Percentiles rank a stretch among this genome's conserved stretches.
These are phyloP conservation scores for Melolontha melolontha DNA, from an alignment of 2,888 invertebrate species.

Conservation along the genomic window DNA sequence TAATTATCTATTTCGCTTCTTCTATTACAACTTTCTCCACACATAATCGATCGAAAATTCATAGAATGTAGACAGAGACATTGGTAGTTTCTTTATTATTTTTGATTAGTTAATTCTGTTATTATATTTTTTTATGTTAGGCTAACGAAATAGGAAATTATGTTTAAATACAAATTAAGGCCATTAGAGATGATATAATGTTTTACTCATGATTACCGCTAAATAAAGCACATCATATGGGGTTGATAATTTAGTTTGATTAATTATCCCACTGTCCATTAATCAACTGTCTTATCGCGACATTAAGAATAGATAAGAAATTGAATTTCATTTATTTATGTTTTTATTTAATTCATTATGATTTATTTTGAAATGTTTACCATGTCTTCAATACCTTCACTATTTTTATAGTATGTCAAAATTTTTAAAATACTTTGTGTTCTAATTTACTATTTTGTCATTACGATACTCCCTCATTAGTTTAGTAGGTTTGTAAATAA, in stretches of 20 bases:
- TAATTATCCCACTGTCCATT: constrained; percentile 8
- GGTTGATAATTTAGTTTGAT: constrained; percentile 1
- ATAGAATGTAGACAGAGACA: too few relatives aligned
- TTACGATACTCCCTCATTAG: too few relatives aligned
- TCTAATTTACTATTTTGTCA: background rate
- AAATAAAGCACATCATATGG: background rate
- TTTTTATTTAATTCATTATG: background rate
- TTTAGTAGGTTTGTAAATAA: too few relatives aligned
- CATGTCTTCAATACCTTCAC: background rate
- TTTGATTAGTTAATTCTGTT: too few relatives aligned
- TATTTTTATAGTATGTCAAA: too few relatives aligned
- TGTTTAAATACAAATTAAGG: background rate
- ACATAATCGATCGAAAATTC: too few relatives aligned
- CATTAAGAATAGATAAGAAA: background rate
- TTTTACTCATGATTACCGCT: background rate
- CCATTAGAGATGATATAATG: background rate
- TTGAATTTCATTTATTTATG: background rate
- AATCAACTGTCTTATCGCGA: background rate
- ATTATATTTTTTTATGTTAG: too few relatives aligned
- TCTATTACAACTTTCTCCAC: too few relatives aligned
- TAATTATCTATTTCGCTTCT: too few relatives aligned
- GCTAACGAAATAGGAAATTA: background rate
- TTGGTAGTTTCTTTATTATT: too few relatives aligned
- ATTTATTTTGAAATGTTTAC: background rate
- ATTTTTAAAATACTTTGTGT: too few relatives aligned